Evolutionary conservation across 2,888 invertebrate species (phyloP), one percentile per base, ranked within the genome.

Genomic region (Sarcophaga subvicina): DNA sequence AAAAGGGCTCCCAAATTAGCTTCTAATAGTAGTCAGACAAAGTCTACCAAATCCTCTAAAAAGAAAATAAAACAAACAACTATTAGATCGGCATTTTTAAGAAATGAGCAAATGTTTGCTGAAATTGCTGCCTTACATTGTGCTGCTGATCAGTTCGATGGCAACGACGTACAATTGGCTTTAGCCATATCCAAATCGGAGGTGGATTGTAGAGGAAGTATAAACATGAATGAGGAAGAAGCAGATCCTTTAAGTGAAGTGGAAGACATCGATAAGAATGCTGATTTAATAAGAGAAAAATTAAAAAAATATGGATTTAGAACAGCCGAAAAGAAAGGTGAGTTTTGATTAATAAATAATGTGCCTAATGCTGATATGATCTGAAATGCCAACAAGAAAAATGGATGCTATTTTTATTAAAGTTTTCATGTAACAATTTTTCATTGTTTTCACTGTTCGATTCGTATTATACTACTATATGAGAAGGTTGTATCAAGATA

Each of bases 121-220:
- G 91, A 92, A 76, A 90, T 93, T 1, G 90, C 93, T 3, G 91
- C 92, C 0, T 91, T 93, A 76, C 93, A 93, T 81, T 92, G 92
- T 75, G 79, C 91, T 6, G 91, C 90, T 0, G 93, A 93, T 76
- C 95, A 96, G 91, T 93, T 95, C 69, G 95, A 96, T 93, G 93
- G 95, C 0, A 95, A 96, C 89, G 95, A 96, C 88, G 92, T 96
- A 86, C 95, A 96, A 91, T 90, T 96, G 91, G 96, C 96, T 66
- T 93, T 96, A 89, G 96, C 96, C 17, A 91, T 96, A 83, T 96
- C 96, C 3, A 95, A 94, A 90, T 96, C 96, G 0, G 92, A 93
- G 85, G 89, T 90, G 0, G 91, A 93, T 69, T 88, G 87, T 49
- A 88, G 85, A 47, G 89, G 89, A 3, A 22, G 84, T 3, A 63